phyloP scores from a whole-genome alignment of 2,113 vertebrate species.

The Cryptotis parvus region DNA sequence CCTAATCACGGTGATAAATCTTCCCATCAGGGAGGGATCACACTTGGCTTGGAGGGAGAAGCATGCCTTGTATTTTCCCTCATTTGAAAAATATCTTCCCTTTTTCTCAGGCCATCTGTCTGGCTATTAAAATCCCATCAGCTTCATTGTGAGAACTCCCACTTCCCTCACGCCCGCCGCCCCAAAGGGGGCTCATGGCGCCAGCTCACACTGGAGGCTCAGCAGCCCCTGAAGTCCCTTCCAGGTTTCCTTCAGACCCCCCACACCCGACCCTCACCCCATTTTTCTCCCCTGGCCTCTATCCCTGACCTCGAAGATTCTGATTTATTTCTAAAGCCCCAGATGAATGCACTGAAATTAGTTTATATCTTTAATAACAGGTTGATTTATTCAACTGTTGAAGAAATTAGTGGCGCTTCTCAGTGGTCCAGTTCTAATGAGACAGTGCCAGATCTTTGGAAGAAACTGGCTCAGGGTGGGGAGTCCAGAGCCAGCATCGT shows the following conservation, averaged over 20 bases:
- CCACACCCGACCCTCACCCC: background rate
- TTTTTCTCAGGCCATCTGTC: conserved; percentile 77
- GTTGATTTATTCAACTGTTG: conserved; percentile 32
- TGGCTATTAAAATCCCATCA: conserved; percentile 81
- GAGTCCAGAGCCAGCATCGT: background rate
- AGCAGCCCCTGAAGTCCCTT: background rate
- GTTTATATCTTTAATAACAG: conserved; percentile 60
- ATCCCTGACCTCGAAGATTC: background rate
- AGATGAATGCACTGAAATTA: conserved; percentile 63
- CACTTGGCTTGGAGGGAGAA: conserved; percentile 63
- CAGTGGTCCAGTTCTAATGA: conserved; percentile 57
- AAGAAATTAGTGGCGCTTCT: conserved; percentile 28
- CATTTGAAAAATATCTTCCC: conserved; percentile 55
- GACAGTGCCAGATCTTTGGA: conserved; percentile 54
- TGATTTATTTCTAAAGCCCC: conserved; percentile 38
- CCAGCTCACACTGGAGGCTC: background rate
- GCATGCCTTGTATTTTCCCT: conserved; percentile 68
- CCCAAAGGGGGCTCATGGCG: conserved; percentile 58
- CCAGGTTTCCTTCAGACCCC: background rate
- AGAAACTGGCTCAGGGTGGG: background rate
- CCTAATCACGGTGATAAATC: conserved; percentile 48
- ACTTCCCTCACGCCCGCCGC: conserved; percentile 53
- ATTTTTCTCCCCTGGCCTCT: background rate
- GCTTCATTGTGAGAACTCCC: conserved; percentile 67
- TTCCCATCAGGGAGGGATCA: conserved; percentile 8